phyloP scores from a whole-genome alignment of 2,113 vertebrate species.

The Trichomycterus rosablanca region DNA sequence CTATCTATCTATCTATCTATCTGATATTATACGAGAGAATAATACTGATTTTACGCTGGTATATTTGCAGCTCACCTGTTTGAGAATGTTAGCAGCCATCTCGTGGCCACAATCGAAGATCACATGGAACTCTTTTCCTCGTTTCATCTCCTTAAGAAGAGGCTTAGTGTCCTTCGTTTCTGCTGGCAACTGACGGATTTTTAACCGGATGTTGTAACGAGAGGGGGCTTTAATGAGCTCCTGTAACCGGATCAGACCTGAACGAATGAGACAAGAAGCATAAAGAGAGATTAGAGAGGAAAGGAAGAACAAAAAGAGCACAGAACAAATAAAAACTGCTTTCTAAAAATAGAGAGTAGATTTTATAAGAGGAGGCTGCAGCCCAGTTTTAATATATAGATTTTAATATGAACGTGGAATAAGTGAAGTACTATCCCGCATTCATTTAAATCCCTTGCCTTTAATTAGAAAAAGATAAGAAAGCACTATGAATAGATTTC shows the following conservation, averaged over 20 bases:
- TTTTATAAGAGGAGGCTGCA: constrained; percentile 1
- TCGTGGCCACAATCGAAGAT: constrained; percentile 98
- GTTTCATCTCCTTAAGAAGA: constrained; percentile 96
- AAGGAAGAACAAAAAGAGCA: background rate
- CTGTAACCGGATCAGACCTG: constrained; percentile 96
- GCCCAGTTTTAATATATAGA: constrained; percentile 15
- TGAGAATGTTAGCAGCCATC: constrained; percentile 96
- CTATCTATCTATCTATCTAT: no score
- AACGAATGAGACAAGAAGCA: background rate
- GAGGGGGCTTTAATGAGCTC: constrained; percentile 98
- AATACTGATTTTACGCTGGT: no score
- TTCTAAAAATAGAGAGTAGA: constrained; percentile 10
- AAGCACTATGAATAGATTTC: constrained; percentile 42
- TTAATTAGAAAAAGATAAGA: constrained; percentile 52
- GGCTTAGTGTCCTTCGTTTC: constrained; percentile 96
- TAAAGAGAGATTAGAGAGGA: background rate
- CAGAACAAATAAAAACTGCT: constrained; percentile 1
- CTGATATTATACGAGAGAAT: no score
- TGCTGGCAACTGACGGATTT: constrained; percentile 92
- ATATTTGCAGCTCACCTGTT: constrained; percentile 78
- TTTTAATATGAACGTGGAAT: constrained; percentile 41
- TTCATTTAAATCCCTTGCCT: constrained; percentile 38
- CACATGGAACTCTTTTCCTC: constrained; percentile 95
- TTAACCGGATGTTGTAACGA: constrained; percentile 91
- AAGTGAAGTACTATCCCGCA: constrained; percentile 43